Conservation (phyloP, 2,888 invertebrate species). For the Pseudoips prasinana region DNA sequence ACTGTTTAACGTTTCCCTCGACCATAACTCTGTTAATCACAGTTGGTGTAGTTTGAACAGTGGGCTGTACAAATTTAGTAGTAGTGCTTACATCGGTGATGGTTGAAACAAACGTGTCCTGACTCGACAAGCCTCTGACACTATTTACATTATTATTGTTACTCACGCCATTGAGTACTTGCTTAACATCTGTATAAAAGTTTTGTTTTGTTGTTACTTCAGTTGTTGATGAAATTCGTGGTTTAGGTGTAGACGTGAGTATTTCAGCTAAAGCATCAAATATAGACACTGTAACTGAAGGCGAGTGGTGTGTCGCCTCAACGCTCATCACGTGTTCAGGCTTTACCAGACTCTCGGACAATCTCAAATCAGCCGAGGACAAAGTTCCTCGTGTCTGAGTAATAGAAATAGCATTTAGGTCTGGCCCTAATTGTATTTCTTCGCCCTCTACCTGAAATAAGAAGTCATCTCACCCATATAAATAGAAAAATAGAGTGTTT, state of each 20-base stretch:
- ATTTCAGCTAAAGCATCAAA: constrained; percentile 83
- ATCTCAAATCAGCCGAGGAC: constrained; percentile 72
- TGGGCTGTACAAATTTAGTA: constrained; percentile 77
- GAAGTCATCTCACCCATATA: constrained; percentile 80
- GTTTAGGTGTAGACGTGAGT: constrained; percentile 77
- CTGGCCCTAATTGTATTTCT: constrained; percentile 78
- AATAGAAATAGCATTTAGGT: constrained; percentile 75
- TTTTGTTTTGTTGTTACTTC: constrained; percentile 63
- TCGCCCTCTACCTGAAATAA: constrained; percentile 82
- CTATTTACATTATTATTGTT: constrained; percentile 76
- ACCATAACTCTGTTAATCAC: constrained; percentile 74
- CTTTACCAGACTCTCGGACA: constrained; percentile 74
- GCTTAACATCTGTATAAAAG: constrained; percentile 61
- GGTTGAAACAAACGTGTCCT: constrained; percentile 53
- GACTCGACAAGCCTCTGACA: constrained; percentile 58
- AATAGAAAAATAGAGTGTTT: constrained; percentile 54
- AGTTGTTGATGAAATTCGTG: constrained; percentile 67
- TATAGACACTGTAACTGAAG: constrained; percentile 82
- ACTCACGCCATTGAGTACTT: constrained; percentile 78
- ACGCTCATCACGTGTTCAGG: constrained; percentile 76
- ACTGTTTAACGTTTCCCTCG: constrained; percentile 64
- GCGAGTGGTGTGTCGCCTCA: constrained; percentile 80
- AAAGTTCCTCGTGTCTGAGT: constrained; percentile 75
- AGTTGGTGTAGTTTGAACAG: constrained; percentile 67
- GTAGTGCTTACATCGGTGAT: constrained; percentile 63